Base-by-base conservation (phyloP, 2,113 vertebrate genomes). In the Bos javanicus region DNA sequence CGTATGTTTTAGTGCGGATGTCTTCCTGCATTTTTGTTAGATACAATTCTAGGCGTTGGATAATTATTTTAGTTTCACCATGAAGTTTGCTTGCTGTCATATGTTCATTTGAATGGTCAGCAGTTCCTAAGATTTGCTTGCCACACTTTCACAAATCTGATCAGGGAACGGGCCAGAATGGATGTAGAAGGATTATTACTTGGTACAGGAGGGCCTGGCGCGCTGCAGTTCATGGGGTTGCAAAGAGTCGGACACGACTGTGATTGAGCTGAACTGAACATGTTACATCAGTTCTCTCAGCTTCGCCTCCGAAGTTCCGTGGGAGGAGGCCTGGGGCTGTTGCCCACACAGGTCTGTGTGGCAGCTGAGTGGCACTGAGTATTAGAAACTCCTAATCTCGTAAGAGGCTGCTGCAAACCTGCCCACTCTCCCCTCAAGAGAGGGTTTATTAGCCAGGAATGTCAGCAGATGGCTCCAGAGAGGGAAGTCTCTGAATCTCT, bases 21-120 rank as follows among this genome's bases (percentile, higher is more conserved):
- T 83, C n/a, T 59, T 19, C 90, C 64, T 90, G 30, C 10, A 52
- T 43, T 81, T 91, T 92, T 67, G 36, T 87, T 96, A 86, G 30
- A 48, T 48, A 19, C 48, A 88, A 33, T 23, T 33, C n/a, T 85
- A 85, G 15, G 25, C 33, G 46, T 74, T 87, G 60, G 39, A 71
- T 60, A 23, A 21, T 21, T 23, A 57, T 6, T 91, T 91, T 83
- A 19, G 21, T 52, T 30, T 11, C 17, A 62, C 6, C 23, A 3
- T 76, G 89, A 88, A 52, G 33, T 54, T 54, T 82, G 50, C 43
- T 78, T 46, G 6, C n/a, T 78, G 6, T 74, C 82, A 30, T 12
- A 39, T 78, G 78, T 39, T 83, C 78, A 46, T 54, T 92, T 56
- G 67, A 48, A 23, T 19, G 59, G 30, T 54, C 15, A 78, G 12